Evolutionary conservation across 2,113 vertebrate species (phyloP).

Genomic region (Boulengeromyrus knoepffleri): DNA sequence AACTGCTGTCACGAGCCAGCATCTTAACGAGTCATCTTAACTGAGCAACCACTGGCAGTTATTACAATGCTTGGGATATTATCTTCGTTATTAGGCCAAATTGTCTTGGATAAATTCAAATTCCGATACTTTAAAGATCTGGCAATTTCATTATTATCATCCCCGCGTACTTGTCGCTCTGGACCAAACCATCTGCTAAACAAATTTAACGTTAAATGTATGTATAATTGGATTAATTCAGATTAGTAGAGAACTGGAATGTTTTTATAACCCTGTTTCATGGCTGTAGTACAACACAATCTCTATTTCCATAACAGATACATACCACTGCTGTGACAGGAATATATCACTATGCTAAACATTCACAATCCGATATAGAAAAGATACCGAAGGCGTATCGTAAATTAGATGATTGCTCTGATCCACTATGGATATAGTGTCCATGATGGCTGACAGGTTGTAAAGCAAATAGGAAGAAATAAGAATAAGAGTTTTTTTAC

Average conservation of each 20-base stretch:
- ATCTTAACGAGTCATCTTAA: not conserved
- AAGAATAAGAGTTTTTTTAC: not conserved
- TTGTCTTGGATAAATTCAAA: too few relatives aligned
- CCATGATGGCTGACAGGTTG: not conserved
- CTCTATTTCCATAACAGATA: not conserved
- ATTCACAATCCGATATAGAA: not conserved
- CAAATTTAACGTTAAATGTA: not conserved
- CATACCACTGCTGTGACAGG: not conserved
- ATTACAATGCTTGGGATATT: not conserved
- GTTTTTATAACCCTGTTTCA: not conserved
- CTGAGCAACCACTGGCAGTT: not conserved
- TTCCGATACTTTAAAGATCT: too few relatives aligned
- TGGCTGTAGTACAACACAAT: not conserved
- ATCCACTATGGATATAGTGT: slow-evolving; percentile 19
- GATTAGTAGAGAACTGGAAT: not conserved
- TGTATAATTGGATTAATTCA: not conserved
- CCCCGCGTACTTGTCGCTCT: not conserved
- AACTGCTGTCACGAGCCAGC: not conserved
- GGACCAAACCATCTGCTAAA: not conserved
- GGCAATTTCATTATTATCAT: not conserved
- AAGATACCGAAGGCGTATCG: not conserved
- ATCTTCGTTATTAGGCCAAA: too few relatives aligned
- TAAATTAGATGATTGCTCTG: slow-evolving; percentile 20
- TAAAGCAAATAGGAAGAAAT: not conserved
- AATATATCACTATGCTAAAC: not conserved